Percentiles rank a stretch among this genome's conserved stretches.
Conservation (phyloP, 2,113 vertebrate genomes). For the Apaloderma vittatum region DNA sequence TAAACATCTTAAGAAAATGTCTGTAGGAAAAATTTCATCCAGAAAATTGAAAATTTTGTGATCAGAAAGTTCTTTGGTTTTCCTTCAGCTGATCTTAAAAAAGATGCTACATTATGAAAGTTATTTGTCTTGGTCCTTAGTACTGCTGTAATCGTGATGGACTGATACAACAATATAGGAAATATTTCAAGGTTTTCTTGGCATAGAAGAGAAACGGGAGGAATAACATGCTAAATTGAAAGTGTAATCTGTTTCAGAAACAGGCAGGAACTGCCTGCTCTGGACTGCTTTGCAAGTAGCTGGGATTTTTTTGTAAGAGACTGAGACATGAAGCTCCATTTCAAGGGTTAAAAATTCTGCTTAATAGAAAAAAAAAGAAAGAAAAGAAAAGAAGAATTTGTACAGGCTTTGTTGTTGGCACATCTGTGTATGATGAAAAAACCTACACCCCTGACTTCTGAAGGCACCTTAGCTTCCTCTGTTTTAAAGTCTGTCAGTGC, state of each 20-base stretch:
- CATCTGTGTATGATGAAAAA: background rate
- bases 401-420: background rate
- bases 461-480: background rate
- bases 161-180: background rate
- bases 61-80: background rate
- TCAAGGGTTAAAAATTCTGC: background rate
- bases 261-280: background rate
- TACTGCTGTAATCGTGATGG: background rate
- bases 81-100: background rate
- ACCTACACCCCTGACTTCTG: background rate
- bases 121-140: background rate
- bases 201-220: background rate
- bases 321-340: background rate
- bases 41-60: background rate
- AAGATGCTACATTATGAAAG: background rate
- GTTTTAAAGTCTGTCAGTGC: background rate
- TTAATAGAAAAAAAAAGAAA: background rate
- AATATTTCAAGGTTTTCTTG: background rate
- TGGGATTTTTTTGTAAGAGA: background rate
- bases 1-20: background rate
- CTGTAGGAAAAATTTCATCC: background rate
- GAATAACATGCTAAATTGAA: accelerated
- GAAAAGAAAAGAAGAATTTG: background rate
- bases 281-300: background rate
- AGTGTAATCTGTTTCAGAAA: background rate